Evolutionary conservation across 1,140 invertebrate species (phyloP), one percentile per base, ranked within the genome.

Genomic region (Stegodyphus mimosarum): DNA sequence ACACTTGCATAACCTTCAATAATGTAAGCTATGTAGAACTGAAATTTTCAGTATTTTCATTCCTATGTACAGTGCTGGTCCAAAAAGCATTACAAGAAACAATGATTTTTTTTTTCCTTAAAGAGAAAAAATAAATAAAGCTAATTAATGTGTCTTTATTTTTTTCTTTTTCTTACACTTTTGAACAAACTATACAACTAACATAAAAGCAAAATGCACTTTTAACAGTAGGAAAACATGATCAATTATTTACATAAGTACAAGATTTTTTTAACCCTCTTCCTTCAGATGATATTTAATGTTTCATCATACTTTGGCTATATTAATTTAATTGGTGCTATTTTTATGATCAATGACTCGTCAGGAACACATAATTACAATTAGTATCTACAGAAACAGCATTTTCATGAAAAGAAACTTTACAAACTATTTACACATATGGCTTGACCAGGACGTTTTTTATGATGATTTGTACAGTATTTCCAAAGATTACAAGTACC

Each of bases 151-250:
- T 33, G 33, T 60, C 15, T 15, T 15, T 60, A 10, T 60, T 60
- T 60, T 60, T 60, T 60, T 60, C 55, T 10, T 55, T 50, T 81
- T 74, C 75, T 74, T 74, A 73, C 70, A 83, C 51, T 69, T 75
- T 75, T 75, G 63, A 83, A 72, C 72, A 83, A 78, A 85, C 83
- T 85, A 85, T 83, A 83, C 83, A 85, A 33, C 83, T 85, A 85
- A 85, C 60, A 76, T 76, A 85, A 85, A 85, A 85, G 72, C 66
- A 72, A 84, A 50, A 78, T 17, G 18, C 83, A 78, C 48, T 77
- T 33, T 85, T 17, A 71, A 77, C 83, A 85, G 74, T 84, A 84
- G 81, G 73, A 76, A 83, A 85, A 71, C 52, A 63, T 76, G 49
- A 67, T 74, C 52, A 73, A 53, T 71, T 83, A 75, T 85, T 75